These are phyloP conservation scores for Drosophila imparisetae DNA, from an alignment of 2,888 invertebrate genomes.

Conservation along the genomic window DNA sequence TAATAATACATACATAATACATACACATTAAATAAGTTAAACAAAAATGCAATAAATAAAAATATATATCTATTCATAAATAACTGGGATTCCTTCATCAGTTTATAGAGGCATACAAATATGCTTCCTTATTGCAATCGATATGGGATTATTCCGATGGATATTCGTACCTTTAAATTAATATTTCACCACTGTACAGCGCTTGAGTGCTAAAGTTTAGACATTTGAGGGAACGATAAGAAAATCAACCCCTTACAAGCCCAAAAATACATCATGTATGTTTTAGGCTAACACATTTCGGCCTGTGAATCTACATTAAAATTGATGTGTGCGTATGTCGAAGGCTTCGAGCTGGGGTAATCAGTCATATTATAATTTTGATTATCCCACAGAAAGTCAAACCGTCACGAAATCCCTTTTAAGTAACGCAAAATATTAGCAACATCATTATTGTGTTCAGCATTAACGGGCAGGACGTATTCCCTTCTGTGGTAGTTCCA, in stretches of 20 bases:
- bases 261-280: conserved; percentile 43
- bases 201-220: conserved; percentile 12
- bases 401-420: conserved; percentile 82
- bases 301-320: background rate
- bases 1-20: too few relatives aligned
- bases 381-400: conserved; percentile 84
- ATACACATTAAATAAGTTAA: background rate
- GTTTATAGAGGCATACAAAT: background rate
- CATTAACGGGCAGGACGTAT: conserved; percentile 13
- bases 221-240: conserved; percentile 18
- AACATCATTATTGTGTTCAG: conserved; percentile 49
- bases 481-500: conserved; percentile 10
- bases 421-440: conserved; percentile 57
- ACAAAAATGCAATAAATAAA: background rate
- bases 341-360: conserved; percentile 70
- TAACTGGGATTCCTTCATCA: background rate
- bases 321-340: conserved; percentile 55
- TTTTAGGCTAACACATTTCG: conserved; percentile 41
- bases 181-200: conserved; percentile 16
- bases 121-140: background rate
- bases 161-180: background rate
- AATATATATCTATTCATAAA: background rate
- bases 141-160: conserved; percentile 1
- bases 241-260: conserved; percentile 46
- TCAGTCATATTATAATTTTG: conserved; percentile 85